phyloP scores from a whole-genome alignment of 2,888 invertebrate genomes.

The Synergus umbraculus region DNA sequence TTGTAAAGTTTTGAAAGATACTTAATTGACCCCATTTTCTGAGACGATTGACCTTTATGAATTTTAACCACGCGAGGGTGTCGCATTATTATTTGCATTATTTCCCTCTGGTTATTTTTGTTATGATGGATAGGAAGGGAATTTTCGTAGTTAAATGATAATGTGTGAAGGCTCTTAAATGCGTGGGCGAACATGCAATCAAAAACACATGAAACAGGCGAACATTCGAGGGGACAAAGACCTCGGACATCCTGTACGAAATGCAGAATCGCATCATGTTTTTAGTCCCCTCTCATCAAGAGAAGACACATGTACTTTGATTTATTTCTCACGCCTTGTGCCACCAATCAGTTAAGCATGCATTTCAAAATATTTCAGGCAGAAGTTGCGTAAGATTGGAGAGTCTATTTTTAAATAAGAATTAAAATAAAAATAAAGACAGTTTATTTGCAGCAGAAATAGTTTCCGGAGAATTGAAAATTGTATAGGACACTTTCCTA shows the following conservation, averaged over 20 bases:
- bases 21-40: background rate
- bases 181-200: slow-evolving; percentile 31
- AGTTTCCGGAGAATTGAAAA: background rate
- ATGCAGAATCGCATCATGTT: slow-evolving; percentile 13
- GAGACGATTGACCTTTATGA: background rate
- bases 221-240: slow-evolving; percentile 30
- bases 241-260: slow-evolving; percentile 35
- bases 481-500: background rate
- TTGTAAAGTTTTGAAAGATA: background rate
- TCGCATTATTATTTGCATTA: background rate
- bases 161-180: slow-evolving; percentile 27
- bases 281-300: slow-evolving; percentile 22
- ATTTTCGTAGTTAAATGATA: slow-evolving; percentile 34
- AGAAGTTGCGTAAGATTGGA: slow-evolving; percentile 5
- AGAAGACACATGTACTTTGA: slow-evolving; percentile 30
- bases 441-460: background rate
- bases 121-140: slow-evolving; percentile 29
- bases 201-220: slow-evolving; percentile 30
- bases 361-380: slow-evolving; percentile 15
- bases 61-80: background rate
- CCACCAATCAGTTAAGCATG: slow-evolving; percentile 22
- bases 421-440: background rate
- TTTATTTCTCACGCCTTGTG: slow-evolving; percentile 37
- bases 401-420: background rate
- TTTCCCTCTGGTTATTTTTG: background rate